Conservation (phyloP, 2,888 invertebrate genomes). For the Digitonthophagus gazella region DNA sequence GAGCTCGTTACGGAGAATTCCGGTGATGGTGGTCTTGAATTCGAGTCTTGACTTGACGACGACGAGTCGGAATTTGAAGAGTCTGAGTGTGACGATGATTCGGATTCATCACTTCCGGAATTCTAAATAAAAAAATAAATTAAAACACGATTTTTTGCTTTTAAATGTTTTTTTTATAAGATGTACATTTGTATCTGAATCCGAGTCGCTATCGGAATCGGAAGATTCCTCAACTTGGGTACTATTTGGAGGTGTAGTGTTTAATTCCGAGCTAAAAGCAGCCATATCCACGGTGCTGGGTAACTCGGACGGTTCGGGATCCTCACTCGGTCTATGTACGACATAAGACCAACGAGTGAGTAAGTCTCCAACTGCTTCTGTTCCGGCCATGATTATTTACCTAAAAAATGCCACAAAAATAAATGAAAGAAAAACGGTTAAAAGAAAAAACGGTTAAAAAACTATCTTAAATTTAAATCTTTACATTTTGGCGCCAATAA, state of each 20-base stretch:
- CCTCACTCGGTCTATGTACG: constrained; percentile 59
- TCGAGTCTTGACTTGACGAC: constrained; percentile 47
- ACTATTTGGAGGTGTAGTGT: constrained; percentile 41
- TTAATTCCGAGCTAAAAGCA: constrained; percentile 58
- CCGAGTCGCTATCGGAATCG: constrained; percentile 61
- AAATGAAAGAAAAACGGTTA: not conserved
- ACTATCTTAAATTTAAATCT: constrained; percentile 1
- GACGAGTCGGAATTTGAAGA: constrained; percentile 50
- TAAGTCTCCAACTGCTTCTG: constrained; percentile 48
- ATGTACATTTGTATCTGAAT: constrained; percentile 54
- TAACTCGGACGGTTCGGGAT: constrained; percentile 62
- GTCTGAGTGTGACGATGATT: constrained; percentile 41
- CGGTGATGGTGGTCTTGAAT: constrained; percentile 47
- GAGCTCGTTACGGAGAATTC: constrained; percentile 63
- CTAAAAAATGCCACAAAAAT: constrained; percentile 21
- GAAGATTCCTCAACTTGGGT: constrained; percentile 37
- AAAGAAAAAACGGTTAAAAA: constrained; percentile 1
- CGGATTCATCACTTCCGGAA: constrained; percentile 52
- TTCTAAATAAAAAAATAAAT: constrained; percentile 45
- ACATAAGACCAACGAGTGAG: constrained; percentile 57
- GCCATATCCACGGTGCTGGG: constrained; percentile 68
- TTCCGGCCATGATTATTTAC: constrained; percentile 46
- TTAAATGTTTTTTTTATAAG: not conserved
- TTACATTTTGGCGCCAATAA: constrained; percentile 6
- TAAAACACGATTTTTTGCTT: constrained; percentile 9